These are phyloP conservation scores for Plemyria rubiginata DNA, from an alignment of 2,888 invertebrate genomes.

Conservation along the genomic window DNA sequence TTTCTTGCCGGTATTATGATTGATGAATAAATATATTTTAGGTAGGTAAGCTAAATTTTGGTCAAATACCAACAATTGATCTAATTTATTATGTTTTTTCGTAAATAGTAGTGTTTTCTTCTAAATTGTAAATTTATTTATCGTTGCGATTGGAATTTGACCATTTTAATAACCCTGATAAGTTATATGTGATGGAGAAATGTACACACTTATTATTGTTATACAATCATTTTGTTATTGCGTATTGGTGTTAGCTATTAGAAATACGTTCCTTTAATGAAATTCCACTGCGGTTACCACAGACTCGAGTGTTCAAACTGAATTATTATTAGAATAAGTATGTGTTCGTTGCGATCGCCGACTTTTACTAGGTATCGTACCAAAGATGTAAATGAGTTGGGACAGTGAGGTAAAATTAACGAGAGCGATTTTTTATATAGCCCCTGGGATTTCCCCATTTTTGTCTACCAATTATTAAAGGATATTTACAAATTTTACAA, in stretches of 20 bases:
- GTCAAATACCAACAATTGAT: not conserved
- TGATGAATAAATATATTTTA: not conserved
- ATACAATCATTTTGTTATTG: conserved; percentile 6
- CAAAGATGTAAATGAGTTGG: conserved; percentile 84
- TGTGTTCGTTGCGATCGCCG: conserved; percentile 70
- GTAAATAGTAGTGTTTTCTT: too few relatives aligned
- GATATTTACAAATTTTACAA: too few relatives aligned
- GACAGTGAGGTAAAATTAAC: conserved; percentile 51
- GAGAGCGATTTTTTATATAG: conserved; percentile 47
- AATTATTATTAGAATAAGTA: conserved; percentile 38
- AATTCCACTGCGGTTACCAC: conserved; percentile 51
- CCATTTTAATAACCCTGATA: not conserved
- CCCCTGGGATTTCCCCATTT: not conserved
- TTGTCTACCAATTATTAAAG: not conserved
- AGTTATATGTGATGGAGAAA: not conserved
- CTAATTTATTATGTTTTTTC: too few relatives aligned
- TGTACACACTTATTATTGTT: not conserved
- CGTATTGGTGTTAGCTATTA: conserved; percentile 25
- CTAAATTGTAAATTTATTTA: too few relatives aligned
- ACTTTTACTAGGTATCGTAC: conserved; percentile 79
- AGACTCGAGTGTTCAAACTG: conserved; percentile 47
- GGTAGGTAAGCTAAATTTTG: not conserved
- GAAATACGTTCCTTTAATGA: conserved; percentile 35
- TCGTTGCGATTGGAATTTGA: too few relatives aligned
- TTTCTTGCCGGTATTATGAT: not conserved